Percentiles rank a stretch among this genome's conserved stretches.
Conservation (phyloP, 2,113 vertebrate species). For the Chloebia gouldiae region DNA sequence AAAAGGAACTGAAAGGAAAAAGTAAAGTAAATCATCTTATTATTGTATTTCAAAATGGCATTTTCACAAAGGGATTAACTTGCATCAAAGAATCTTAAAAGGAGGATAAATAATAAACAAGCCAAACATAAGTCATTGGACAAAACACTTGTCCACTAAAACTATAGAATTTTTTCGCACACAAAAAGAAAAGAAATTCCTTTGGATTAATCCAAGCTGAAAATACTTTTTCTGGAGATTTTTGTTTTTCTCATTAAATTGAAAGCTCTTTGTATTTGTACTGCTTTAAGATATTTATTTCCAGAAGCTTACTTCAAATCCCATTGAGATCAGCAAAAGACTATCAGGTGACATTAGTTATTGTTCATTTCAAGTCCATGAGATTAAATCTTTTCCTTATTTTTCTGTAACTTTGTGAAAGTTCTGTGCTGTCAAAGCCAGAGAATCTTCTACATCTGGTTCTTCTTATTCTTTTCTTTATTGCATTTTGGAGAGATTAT, state of each 20-base stretch:
- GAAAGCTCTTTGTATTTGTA: not conserved
- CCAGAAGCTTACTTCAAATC: conserved; percentile 2
- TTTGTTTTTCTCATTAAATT: conserved; percentile 8
- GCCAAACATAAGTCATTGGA: not conserved
- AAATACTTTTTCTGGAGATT: not conserved
- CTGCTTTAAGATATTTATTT: conserved; percentile 6
- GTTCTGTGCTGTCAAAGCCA: not conserved
- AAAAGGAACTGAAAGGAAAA: not conserved
- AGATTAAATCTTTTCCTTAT: not conserved
- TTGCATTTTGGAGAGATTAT: not conserved
- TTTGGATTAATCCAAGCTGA: not conserved
- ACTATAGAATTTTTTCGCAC: not conserved
- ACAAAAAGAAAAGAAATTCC: not conserved
- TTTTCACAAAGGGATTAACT: conserved; percentile 3
- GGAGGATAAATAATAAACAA: not conserved
- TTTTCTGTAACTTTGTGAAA: not conserved
- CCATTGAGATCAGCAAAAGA: not conserved
- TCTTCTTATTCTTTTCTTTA: not conserved
- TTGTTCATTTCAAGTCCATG: not conserved
- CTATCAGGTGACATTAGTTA: not conserved
- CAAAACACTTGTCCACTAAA: not conserved
- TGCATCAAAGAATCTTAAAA: not conserved
- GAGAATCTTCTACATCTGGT: not conserved
- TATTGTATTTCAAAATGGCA: not conserved
- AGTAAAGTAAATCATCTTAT: not conserved